Percentiles rank a stretch among this genome's conserved stretches.
Conservation (phyloP, 2,113 vertebrate species). For the Cacatua alba region DNA sequence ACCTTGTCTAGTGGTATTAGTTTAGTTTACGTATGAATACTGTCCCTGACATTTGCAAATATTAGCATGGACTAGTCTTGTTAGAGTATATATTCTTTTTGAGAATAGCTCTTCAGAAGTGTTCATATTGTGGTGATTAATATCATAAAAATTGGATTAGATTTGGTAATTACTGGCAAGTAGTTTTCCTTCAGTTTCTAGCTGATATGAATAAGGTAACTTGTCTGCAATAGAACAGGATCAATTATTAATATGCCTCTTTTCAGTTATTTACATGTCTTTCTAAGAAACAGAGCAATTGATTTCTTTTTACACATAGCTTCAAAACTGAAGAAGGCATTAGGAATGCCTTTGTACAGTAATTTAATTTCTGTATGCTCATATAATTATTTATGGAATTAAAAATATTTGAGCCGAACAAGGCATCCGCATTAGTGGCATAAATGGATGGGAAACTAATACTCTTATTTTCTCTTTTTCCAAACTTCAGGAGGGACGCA, state of each 20-base stretch:
- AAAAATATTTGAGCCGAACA: background rate
- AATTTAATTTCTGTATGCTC: background rate
- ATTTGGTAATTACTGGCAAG: background rate
- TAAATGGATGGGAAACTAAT: background rate
- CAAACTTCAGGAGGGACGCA: slow-evolving; percentile 89
- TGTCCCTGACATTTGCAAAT: background rate
- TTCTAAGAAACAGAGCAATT: background rate
- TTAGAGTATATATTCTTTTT: background rate
- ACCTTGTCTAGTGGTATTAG: background rate
- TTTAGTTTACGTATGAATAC: background rate
- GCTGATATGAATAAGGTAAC: background rate
- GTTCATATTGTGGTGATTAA: background rate
- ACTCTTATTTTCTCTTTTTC: background rate
- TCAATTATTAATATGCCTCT: background rate
- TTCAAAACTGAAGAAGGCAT: background rate
- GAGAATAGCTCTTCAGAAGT: background rate
- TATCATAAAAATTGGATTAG: background rate
- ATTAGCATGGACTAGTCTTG: background rate
- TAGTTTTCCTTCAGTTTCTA: background rate
- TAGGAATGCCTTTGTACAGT: background rate
- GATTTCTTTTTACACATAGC: background rate
- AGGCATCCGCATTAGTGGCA: background rate
- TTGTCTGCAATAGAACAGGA: background rate
- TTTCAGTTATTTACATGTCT: background rate
- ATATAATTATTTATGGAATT: background rate